Percentiles rank a stretch among this genome's conserved stretches.
Evolutionary conservation across 2,888 invertebrate genomes (phyloP).

Genomic region (Zelleria hepariella): DNA sequence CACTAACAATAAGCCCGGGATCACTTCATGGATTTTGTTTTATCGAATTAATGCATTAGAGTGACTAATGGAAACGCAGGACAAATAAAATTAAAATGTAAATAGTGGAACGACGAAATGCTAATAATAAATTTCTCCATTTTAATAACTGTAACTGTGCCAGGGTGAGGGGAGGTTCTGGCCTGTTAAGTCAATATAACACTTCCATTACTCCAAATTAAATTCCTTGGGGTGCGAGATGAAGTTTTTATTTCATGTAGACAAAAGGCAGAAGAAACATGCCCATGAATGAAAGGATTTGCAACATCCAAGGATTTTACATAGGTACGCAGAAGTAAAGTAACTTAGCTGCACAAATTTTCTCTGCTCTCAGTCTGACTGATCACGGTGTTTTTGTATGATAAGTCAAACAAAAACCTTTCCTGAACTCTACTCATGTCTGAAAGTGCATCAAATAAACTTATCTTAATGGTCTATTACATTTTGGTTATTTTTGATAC

Average conservation of each 20-base stretch:
- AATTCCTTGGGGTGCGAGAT: conserved; percentile 69
- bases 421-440: background rate
- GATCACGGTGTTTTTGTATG: no score
- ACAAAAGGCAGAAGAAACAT: conserved; percentile 51
- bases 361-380: background rate
- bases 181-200: conserved; percentile 73
- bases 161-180: conserved; percentile 58
- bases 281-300: conserved; percentile 31
- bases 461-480: background rate
- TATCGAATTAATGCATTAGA: conserved; percentile 56
- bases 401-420: background rate
- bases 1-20: conserved; percentile 1
- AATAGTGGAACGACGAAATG: conserved; percentile 65
- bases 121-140: conserved; percentile 73
- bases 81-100: conserved; percentile 72
- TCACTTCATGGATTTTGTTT: conserved; percentile 32
- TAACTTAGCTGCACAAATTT: no score
- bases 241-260: conserved; percentile 65
- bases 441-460: background rate
- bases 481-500: background rate
- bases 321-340: no score
- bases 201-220: conserved; percentile 73
- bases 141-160: conserved; percentile 69
- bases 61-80: conserved; percentile 70
- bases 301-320: no score